phyloP scores from a whole-genome alignment of 2,113 vertebrate species.

The Melospiza georgiana region DNA sequence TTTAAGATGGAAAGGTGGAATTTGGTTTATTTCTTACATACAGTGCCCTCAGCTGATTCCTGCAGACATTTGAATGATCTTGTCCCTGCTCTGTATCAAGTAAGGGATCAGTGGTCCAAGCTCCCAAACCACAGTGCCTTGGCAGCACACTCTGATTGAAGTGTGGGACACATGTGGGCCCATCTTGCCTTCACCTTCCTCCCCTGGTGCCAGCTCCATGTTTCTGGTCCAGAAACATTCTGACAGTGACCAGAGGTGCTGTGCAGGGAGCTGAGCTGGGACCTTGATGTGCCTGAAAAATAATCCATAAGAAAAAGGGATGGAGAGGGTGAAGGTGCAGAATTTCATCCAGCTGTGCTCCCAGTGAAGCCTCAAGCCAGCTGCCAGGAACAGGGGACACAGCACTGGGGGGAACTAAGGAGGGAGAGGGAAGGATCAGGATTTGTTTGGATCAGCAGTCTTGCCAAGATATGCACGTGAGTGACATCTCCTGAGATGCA shows the following conservation, averaged over 20 bases:
- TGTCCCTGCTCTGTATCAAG: not conserved
- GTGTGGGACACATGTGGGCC: fast-evolving
- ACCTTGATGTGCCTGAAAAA: not conserved
- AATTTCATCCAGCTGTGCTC: not conserved
- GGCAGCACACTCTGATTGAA: fast-evolving
- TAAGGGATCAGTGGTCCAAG: fast-evolving
- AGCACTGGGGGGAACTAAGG: fast-evolving
- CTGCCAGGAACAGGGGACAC: not conserved
- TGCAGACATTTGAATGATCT: not conserved
- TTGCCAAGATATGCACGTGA: not conserved
- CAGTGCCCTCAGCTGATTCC: not conserved
- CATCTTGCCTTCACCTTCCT: not conserved
- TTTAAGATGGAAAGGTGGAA: not conserved
- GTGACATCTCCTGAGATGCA: not conserved
- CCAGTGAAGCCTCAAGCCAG: not conserved
- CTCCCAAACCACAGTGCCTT: fast-evolving
- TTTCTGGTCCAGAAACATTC: fast-evolving
- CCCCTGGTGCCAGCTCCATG: not conserved
- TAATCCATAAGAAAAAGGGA: not conserved
- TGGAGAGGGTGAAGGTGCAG: not conserved
- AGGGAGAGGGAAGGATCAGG: not conserved
- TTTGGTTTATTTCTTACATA: not conserved
- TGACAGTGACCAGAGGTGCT: not conserved
- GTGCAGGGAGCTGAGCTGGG: fast-evolving
- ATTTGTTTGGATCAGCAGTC: not conserved